Base-by-base conservation (phyloP, 2,888 invertebrate genomes). In the Mycogona germanica region DNA sequence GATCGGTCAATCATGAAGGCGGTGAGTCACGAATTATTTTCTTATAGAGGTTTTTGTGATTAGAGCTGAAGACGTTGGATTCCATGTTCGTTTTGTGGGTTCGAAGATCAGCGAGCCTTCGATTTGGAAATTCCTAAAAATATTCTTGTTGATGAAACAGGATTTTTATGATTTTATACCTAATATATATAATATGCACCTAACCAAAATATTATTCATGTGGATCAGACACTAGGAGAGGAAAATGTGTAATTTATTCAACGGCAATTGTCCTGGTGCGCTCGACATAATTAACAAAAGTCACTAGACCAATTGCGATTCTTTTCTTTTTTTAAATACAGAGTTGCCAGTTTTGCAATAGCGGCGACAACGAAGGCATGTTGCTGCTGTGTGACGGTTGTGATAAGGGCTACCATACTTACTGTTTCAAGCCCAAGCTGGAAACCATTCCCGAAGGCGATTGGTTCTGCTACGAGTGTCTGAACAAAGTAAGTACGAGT, bases 1-100 rank as follows among this genome's bases (percentile, higher is more conserved):
- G 96, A 97, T 73, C 93, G 95, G 75, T 93, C 93, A 74, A 88
- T 95, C 67, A 95, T 97, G 95, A 93, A 95, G 79, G 96, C 95
- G 75, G 93, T 95, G 77, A 81, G 88, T 83, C 32, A 32, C 23
- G 61, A 64, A 37, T 64, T 63, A 62, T 64, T 45, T 45, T 17
- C 21, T n/a, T n/a, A 40, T 21, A 9, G 41, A 17, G n/a, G 41
- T 40, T 9, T 21, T 21, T n/a, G 7, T 6, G 7, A 23, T 9
- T 40, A 6, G 6, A 40, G n/a, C 23, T 9, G n/a, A 40, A 40
- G 7, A 9, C 17, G 21, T 40, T 40, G 6, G 9, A n/a, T n/a
- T n/a, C n/a, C n/a, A n/a, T n/a, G n/a, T n/a, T n/a, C n/a, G n/a
- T n/a, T n/a, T n/a, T n/a, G n/a, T n/a, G n/a, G n/a, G n/a, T n/a